Evolutionary conservation across 2,888 invertebrate genomes (phyloP).

Genomic region (Chymomyza fuscimana): DNA sequence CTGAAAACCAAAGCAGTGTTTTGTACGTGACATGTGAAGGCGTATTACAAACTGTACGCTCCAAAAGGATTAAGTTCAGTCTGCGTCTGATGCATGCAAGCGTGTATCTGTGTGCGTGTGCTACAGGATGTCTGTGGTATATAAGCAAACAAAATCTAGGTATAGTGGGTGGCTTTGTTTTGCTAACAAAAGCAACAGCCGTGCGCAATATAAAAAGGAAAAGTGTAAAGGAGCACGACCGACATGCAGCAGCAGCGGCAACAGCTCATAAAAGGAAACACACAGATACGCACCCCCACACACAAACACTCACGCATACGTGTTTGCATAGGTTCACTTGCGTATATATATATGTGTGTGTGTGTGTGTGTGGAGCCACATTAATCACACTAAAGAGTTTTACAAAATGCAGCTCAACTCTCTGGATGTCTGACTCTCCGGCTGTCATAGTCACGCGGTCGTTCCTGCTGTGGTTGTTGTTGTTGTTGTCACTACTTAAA

Average conservation of each 20-base stretch:
- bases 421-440: constrained; percentile 5
- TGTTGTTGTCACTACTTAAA: constrained; percentile 61
- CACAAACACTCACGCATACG: constrained; percentile 13
- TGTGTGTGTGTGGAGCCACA: constrained; percentile 51
- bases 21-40: background rate
- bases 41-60: constrained; percentile 20
- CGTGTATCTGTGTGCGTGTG: background rate
- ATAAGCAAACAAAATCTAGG: constrained; percentile 37
- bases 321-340: constrained; percentile 47
- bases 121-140: constrained; percentile 15
- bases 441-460: constrained; percentile 21
- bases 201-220: constrained; percentile 53
- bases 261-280: constrained; percentile 67
- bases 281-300: constrained; percentile 23
- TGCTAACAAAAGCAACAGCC: constrained; percentile 64
- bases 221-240: constrained; percentile 72
- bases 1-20: background rate
- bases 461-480: constrained; percentile 11
- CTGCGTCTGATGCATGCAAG: background rate
- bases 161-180: constrained; percentile 61
- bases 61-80: constrained; percentile 12
- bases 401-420: constrained; percentile 67
- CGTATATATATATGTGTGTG: constrained; percentile 2
- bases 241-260: constrained; percentile 40
- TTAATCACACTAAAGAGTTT: constrained; percentile 73